Conservation (phyloP, 2,797 vertebrate species). For the Hyperoplus immaculatus region DNA sequence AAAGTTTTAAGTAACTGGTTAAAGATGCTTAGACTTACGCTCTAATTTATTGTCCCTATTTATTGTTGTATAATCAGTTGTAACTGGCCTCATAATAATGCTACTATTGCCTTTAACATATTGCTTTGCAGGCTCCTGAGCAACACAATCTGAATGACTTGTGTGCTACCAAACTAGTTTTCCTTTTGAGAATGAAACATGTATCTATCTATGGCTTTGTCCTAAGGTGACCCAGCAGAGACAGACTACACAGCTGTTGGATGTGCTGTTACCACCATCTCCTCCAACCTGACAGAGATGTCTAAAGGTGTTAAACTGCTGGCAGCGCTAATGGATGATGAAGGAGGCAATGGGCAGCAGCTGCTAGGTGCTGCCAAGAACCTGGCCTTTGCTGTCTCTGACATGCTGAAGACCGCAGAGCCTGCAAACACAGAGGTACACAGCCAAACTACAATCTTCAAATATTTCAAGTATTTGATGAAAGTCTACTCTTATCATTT, state of each 20-base stretch:
- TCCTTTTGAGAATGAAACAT: neutral
- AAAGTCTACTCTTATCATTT: neutral
- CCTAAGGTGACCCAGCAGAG: conserved; percentile 94
- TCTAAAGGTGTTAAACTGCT: conserved; percentile 96
- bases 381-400: conserved; percentile 93
- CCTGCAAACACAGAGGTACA: conserved; percentile 94
- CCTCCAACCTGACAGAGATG: conserved; percentile 99
- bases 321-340: conserved; percentile 96
- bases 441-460: neutral
- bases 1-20: neutral
- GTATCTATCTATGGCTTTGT: neutral
- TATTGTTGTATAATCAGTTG: neutral
- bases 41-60: neutral
- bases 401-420: conserved; percentile 95
- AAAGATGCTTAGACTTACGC: too few relatives aligned
- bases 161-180: neutral
- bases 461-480: neutral
- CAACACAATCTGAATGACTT: neutral
- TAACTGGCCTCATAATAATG: neutral
- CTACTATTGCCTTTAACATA: neutral
- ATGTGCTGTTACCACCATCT: conserved; percentile 97
- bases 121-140: neutral
- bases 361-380: conserved; percentile 96
- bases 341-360: conserved; percentile 93
- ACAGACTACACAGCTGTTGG: conserved; percentile 98